phyloP scores from a whole-genome alignment of 2,797 vertebrate genomes.

The Gobio occitaniae region DNA sequence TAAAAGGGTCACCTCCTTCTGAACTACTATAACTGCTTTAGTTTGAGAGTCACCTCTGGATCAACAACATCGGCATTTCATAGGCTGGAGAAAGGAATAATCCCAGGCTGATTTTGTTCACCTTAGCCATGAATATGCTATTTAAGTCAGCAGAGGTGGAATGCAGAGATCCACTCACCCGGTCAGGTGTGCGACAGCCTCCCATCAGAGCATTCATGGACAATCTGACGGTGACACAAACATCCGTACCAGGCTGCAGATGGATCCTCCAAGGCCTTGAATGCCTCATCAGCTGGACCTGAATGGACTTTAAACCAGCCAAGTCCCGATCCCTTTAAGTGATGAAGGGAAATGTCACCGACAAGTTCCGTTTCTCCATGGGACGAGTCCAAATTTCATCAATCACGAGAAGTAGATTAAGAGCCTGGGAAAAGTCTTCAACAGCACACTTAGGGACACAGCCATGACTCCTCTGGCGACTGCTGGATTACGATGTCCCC shows the following conservation, averaged over 20 bases:
- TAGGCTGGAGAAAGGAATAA: not conserved
- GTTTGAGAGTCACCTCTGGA: not conserved
- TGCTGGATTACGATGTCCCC: not conserved
- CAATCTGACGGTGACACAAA: not conserved
- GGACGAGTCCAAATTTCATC: not conserved
- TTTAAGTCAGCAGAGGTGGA: not conserved
- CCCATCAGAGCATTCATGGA: not conserved
- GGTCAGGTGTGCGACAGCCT: not conserved
- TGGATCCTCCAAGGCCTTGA: not conserved
- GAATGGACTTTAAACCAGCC: not conserved
- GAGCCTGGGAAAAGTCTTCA: too few species aligned
- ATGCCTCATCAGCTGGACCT: not conserved
- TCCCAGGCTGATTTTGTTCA: not conserved
- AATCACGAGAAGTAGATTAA: not conserved
- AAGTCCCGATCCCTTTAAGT: not conserved
- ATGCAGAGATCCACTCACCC: not conserved
- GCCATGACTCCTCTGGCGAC: too few species aligned
- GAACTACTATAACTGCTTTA: conserved; percentile 15
- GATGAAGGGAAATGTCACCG: not conserved
- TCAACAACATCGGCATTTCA: not conserved
- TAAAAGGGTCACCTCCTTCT: not conserved
- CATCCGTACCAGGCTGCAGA: not conserved
- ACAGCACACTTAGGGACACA: not conserved
- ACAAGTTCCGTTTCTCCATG: not conserved
- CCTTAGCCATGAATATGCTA: not conserved